Conservation (phyloP, 2,113 vertebrate species). For the Stomatorhinus ivindoensis region DNA sequence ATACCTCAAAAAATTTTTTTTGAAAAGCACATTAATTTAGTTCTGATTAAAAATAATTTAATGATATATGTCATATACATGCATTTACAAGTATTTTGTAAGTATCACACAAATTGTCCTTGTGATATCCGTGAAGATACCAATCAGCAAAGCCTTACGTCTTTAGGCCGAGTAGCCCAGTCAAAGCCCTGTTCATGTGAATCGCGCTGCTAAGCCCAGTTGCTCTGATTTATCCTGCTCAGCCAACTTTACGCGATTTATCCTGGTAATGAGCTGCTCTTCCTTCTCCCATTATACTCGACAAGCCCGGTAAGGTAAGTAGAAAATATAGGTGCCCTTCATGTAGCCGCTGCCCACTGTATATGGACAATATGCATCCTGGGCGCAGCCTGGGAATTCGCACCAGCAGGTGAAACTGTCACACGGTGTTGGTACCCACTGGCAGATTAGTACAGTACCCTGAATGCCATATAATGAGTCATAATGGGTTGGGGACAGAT, state of each 20-base stretch:
- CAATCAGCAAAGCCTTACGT: not conserved
- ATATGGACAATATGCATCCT: not conserved
- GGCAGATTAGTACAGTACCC: not conserved
- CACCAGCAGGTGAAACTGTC: not conserved
- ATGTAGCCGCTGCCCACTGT: not conserved
- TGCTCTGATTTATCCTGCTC: not conserved
- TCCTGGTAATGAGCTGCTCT: not conserved
- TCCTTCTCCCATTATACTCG: not conserved
- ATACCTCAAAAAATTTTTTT: constrained; percentile 17
- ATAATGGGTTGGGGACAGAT: not conserved
- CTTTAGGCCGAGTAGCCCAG: not conserved
- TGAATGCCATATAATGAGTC: not conserved
- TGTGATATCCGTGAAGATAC: not conserved
- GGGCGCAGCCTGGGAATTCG: not conserved
- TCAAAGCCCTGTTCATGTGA: not conserved
- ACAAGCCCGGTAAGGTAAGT: not conserved
- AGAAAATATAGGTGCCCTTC: constrained; percentile 7
- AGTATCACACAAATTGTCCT: not conserved
- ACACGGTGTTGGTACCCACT: not conserved
- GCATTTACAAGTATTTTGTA: not conserved
- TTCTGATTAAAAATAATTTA: not conserved
- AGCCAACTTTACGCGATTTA: constrained; percentile 5
- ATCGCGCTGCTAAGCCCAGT: not conserved
- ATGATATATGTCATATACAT: not conserved
- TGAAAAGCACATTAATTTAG: constrained; percentile 13